Evolutionary conservation across 2,113 vertebrate genomes (phyloP).

Genomic region (Prionailurus viverrinus): DNA sequence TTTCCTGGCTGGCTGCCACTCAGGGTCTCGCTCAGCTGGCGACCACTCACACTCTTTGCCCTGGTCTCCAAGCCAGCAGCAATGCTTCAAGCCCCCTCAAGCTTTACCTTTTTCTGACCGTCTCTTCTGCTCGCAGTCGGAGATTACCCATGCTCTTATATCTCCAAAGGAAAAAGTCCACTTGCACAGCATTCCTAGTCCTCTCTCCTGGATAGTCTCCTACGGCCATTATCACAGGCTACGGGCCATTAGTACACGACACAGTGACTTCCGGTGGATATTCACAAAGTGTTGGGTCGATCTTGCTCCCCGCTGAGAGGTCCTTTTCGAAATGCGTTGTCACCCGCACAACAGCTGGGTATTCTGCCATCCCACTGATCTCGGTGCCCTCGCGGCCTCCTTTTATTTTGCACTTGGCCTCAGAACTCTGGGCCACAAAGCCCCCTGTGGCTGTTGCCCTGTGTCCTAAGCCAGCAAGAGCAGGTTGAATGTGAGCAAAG

Average conservation of each 20-base stretch:
- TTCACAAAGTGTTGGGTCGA: neutral
- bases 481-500: neutral
- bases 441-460: neutral
- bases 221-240: neutral
- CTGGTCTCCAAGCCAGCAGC: neutral
- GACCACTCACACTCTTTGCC: neutral
- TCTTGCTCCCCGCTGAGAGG: neutral
- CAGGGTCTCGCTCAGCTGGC: neutral
- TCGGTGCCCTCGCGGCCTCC: too few relatives aligned
- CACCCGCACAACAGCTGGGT: neutral
- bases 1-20: neutral
- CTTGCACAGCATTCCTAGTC: neutral
- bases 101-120: neutral
- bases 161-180: neutral
- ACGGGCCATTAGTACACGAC: neutral
- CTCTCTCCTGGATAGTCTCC: neutral
- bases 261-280: neutral
- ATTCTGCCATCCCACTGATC: neutral
- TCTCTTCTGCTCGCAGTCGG: neutral
- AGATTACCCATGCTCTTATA: neutral
- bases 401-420: neutral
- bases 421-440: neutral
- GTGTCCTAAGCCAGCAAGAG: neutral
- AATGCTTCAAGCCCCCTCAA: accelerated
- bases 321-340: neutral